Evolutionary conservation across 1,140 invertebrate genomes (phyloP).

Genomic region (Brachionus paranguensis): DNA sequence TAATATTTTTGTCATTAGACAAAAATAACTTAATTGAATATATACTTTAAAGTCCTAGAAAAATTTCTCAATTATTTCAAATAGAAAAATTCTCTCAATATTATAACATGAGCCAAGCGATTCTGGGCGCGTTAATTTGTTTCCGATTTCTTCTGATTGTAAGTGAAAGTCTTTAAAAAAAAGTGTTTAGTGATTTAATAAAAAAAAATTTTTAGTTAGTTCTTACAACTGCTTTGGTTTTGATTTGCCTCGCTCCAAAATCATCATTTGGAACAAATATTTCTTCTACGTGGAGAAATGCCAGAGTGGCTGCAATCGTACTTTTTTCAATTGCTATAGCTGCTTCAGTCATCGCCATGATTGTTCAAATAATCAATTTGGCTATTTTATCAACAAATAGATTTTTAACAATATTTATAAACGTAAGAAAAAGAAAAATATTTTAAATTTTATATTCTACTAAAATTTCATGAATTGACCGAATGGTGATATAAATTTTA

Average conservation of each 20-base stretch:
- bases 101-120: background rate
- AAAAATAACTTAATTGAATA: background rate
- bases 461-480: background rate
- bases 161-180: background rate
- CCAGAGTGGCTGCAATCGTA: background rate
- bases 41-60: background rate
- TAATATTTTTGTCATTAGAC: background rate
- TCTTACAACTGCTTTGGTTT: background rate
- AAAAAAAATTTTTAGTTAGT: background rate
- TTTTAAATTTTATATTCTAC: background rate
- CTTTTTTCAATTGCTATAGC: background rate
- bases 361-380: background rate
- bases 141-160: background rate
- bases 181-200: background rate
- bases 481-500: background rate
- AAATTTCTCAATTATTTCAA: background rate
- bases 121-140: background rate
- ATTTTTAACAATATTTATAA: constrained; percentile 6
- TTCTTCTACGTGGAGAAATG: background rate
- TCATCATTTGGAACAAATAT: background rate
- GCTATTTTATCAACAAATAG: background rate
- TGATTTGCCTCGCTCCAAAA: background rate
- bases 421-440: background rate
- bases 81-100: background rate
- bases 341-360: background rate